These are phyloP conservation scores for Cosmia trapezina DNA, from an alignment of 2,888 invertebrate genomes.

Conservation along the genomic window DNA sequence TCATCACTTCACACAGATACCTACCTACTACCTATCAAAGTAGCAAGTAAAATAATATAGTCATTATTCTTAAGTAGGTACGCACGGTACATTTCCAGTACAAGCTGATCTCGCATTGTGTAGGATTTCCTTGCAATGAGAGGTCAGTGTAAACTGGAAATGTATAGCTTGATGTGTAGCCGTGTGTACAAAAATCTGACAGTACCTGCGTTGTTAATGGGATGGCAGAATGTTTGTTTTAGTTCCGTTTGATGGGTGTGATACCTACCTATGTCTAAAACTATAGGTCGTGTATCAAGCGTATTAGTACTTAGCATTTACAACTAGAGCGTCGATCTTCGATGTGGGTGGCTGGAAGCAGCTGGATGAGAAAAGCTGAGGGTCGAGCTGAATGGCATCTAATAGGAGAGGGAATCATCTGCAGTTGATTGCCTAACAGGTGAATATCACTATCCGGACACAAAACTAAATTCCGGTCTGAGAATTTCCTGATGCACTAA, in stretches of 20 bases:
- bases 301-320: background rate
- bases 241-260: background rate
- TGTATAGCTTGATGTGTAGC: too few relatives aligned
- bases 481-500: background rate
- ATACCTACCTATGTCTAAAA: background rate
- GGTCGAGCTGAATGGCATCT: background rate
- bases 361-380: background rate
- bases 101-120: too few relatives aligned
- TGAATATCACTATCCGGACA: background rate
- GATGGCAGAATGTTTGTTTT: background rate
- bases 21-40: background rate
- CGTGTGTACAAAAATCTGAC: background rate
- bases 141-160: too few relatives aligned
- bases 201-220: background rate
- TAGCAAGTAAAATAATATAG: conserved; percentile 4
- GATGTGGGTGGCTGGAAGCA: background rate
- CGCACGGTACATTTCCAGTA: too few relatives aligned
- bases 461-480: background rate
- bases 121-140: too few relatives aligned
- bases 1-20: background rate
- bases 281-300: background rate
- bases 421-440: background rate
- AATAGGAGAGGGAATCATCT: background rate
- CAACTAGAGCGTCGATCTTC: background rate
- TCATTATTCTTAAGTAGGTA: too few relatives aligned